Evolutionary conservation across 35 echinoderm and acorn worm species (phyloP), one percentile per base, ranked within the genome.

Genomic region (Diadema setosum): DNA sequence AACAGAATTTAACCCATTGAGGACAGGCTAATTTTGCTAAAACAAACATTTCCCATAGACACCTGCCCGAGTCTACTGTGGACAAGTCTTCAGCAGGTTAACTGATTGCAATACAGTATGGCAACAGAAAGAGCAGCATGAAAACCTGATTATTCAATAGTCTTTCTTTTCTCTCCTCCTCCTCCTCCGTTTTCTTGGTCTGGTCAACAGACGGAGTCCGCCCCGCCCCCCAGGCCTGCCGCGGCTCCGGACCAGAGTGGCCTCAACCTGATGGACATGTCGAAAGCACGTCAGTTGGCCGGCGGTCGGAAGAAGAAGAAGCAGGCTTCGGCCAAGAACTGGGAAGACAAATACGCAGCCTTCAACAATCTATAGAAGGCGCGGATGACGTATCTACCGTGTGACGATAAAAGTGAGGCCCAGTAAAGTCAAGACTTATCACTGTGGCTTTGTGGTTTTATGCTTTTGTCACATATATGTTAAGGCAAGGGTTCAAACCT

Each of bases 261-360:
- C 5, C 67, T 93, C 39, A 81, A 93, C 39, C 67, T 93, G n/a
- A 58, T 86, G 15, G 80, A 88, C 49, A 93, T 93, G 91, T 60
- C 80, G 23, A 93, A 89, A 57, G 91, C 91, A n/a, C 39, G 91
- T 26, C 65, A 41, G 17, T 17, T 89, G 70, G 91, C 91, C 4
- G 69, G 67, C 17, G 91, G 91, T 6, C 70, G 83, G 58, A 81
- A 48, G 40, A 93, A 93, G 86, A 93, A 93, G 91, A 93, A 84
- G 37, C 45, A 69, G 8, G 91, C 91, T 0, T 69, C 86, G 17
- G 25, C 59, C 3, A 49, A 78, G 20, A 84, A 93, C 37, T 93
- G 91, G 91, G 46, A 70, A 55, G 50, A 67, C 16, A 93, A 93
- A 76, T 82, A 89, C 35, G 61, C 88, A 30, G 91, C 91, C 5